A percentile compares a stretch with the other conserved stretches of the same genome.
Evolutionary conservation across 1,140 invertebrate genomes (phyloP).

Genomic region (Pseudomyrmex flavicornis): DNA sequence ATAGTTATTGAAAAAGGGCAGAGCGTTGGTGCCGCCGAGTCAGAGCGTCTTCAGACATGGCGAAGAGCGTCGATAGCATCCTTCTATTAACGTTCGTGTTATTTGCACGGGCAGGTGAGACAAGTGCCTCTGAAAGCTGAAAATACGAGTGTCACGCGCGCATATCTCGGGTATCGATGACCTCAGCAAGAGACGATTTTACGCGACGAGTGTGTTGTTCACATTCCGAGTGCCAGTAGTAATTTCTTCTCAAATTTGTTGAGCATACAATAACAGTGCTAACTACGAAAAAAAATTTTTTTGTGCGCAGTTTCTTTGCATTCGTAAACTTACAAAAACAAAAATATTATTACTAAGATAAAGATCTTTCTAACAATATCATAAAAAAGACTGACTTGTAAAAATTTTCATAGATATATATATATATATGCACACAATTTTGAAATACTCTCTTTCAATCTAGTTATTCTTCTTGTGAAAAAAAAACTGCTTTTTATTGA

Average conservation of each 20-base stretch:
- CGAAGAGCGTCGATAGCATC: conserved; percentile 65
- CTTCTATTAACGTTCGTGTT: conserved; percentile 62
- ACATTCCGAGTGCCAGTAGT: neutral
- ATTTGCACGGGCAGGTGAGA: conserved; percentile 75
- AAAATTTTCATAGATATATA: no score
- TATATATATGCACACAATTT: no score
- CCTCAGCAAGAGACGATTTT: neutral
- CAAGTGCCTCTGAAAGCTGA: neutral
- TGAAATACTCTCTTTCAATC: no score
- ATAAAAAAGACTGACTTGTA: no score
- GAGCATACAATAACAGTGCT: neutral
- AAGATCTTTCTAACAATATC: no score
- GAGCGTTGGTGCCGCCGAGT: conserved; percentile 62
- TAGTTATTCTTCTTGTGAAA: no score
- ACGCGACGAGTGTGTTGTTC: neutral
- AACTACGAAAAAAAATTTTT: conserved; percentile 9
- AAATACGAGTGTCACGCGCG: conserved; percentile 1
- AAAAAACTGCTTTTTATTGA: conserved; percentile 33
- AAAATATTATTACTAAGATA: no score
- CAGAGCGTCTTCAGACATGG: conserved; percentile 81
- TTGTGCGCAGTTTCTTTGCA: no score
- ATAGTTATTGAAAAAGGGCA: conserved; percentile 83
- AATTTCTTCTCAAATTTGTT: conserved; percentile 6
- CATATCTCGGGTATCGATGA: neutral
- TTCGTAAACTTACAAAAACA: no score